Conservation (phyloP, 2,888 invertebrate species). For the Morpho helenor region DNA sequence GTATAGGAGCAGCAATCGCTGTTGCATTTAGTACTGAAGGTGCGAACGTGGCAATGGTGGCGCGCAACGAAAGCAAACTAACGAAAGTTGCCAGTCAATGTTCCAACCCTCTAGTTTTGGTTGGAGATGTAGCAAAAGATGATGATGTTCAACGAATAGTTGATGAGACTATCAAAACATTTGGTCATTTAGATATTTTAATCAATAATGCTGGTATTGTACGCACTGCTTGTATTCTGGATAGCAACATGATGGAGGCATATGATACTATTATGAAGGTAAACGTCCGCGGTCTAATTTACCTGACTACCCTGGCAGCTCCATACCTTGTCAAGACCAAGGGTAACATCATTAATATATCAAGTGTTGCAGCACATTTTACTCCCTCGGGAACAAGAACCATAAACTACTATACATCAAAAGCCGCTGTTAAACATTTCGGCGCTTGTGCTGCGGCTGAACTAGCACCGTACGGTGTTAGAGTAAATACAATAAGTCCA, state of each 20-base stretch:
- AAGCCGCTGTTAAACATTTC: slow-evolving; percentile 1
- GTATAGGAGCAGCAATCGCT: slow-evolving; percentile 49
- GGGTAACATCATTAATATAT: slow-evolving; percentile 46
- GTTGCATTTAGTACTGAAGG: slow-evolving; percentile 40
- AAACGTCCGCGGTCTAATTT: slow-evolving; percentile 36
- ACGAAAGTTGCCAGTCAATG: slow-evolving; percentile 14
- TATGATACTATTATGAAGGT: slow-evolving; percentile 38
- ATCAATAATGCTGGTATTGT: slow-evolving; percentile 39
- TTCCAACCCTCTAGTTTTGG: slow-evolving; percentile 6
- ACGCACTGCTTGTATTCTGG: neutral
- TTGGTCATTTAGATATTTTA: slow-evolving; percentile 37
- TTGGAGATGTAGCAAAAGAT: slow-evolving; percentile 18
- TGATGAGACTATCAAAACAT: slow-evolving; percentile 32
- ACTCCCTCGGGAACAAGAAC: neutral
- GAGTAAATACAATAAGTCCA: neutral
- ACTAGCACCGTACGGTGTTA: neutral
- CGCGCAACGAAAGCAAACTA: slow-evolving; percentile 28
- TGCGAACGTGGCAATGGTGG: slow-evolving; percentile 41
- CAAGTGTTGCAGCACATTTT: slow-evolving; percentile 34
- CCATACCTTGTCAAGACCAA: slow-evolving; percentile 37
- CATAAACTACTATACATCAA: neutral
- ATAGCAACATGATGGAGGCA: neutral
- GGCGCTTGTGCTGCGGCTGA: slow-evolving; percentile 1
- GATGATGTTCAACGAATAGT: slow-evolving; percentile 25
- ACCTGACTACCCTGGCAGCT: slow-evolving; percentile 34